A percentile compares a stretch with the other conserved stretches of the same genome.
These are phyloP conservation scores for Isaurus tuberculatus DNA, from an alignment of 92 coral and sea anemone genomes.

Conservation along the genomic window DNA sequence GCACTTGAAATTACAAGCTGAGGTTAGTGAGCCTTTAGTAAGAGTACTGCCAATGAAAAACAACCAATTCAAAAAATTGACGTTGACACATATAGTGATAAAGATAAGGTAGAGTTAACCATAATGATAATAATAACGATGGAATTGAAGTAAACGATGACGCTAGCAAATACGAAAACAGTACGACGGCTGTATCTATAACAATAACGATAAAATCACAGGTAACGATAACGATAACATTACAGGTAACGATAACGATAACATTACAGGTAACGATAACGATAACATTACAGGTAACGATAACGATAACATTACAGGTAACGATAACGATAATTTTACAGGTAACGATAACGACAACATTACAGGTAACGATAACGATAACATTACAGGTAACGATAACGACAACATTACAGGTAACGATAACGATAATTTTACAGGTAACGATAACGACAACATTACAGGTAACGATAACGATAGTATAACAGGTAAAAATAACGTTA, in stretches of 20 bases:
- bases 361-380: not conserved
- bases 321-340: not conserved
- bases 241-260: not conserved
- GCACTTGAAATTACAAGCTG: slow-evolving; percentile 21
- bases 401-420: not conserved
- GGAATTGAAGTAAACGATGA: not conserved
- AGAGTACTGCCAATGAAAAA: slow-evolving; percentile 11
- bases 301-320: not conserved
- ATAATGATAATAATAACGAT: not conserved
- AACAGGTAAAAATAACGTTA: too few species aligned
- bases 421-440: not conserved
- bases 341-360: not conserved
- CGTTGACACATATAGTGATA: not conserved
- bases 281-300: not conserved
- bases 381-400: not conserved
- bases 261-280: not conserved
- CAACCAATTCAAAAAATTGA: not conserved
- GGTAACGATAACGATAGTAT: not conserved
- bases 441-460: not conserved
- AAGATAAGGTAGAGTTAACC: not conserved
- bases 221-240: not conserved
- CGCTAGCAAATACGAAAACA: not conserved
- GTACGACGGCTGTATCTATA: not conserved
- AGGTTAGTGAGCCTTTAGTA: not conserved
- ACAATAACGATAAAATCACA: not conserved